phyloP scores from a whole-genome alignment of 2,113 vertebrate species.

The Antigone vipio region DNA sequence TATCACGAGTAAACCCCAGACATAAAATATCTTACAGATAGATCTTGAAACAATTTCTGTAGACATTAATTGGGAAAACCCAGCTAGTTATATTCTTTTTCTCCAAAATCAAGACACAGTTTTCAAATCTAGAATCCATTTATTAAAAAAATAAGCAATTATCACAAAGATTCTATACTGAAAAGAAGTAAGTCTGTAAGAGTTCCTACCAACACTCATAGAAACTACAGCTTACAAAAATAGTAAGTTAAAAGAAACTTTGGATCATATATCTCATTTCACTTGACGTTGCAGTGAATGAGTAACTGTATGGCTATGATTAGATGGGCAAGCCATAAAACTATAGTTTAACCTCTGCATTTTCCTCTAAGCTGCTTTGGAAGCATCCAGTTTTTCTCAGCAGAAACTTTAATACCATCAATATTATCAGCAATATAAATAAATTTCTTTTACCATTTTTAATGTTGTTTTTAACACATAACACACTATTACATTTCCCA shows the following conservation, averaged over 20 bases:
- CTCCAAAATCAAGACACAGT: not conserved
- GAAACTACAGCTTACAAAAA: not conserved
- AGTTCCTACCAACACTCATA: not conserved
- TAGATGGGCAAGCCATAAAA: not conserved
- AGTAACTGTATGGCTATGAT: rapidly evolving
- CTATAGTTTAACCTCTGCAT: not conserved
- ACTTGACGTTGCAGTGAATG: not conserved
- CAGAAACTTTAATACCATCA: not conserved
- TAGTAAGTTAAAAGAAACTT: not conserved
- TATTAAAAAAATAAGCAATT: not conserved
- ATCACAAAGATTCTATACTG: not conserved
- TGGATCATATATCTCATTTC: not conserved
- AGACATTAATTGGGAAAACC: not conserved
- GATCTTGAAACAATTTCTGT: not conserved
- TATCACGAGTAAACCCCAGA: not conserved
- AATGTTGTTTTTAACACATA: rapidly evolving
- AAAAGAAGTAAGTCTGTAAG: not conserved
- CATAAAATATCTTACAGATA: not conserved
- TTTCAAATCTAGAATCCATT: not conserved
- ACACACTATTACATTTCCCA: not conserved
- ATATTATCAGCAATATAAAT: not conserved
- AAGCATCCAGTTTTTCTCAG: not conserved
- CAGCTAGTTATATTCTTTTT: not conserved
- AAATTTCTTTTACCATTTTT: not conserved
- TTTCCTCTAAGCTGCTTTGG: not conserved